Conservation (phyloP, 2,797 vertebrate species). For the Prunella strophiata region DNA sequence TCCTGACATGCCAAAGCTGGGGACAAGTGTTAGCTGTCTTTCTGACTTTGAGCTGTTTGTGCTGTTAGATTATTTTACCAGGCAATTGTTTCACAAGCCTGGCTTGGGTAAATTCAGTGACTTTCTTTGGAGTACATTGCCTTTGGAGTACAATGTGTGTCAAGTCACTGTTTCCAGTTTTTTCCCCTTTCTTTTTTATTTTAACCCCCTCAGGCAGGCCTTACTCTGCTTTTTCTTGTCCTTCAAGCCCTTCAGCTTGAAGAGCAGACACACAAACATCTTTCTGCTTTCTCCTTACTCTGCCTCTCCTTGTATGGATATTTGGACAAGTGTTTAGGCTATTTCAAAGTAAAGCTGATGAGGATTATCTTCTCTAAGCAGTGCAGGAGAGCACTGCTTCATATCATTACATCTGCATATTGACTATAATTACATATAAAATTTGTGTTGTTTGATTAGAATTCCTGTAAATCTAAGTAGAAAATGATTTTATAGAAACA, state of each 20-base stretch:
- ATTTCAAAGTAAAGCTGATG: not conserved
- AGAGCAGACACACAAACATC: not conserved
- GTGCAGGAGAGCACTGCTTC: not conserved
- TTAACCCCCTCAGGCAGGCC: not conserved
- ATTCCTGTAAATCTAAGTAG: not conserved
- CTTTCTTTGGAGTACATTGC: not conserved
- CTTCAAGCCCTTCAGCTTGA: not conserved
- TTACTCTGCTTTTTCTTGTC: not conserved
- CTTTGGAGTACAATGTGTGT: not conserved
- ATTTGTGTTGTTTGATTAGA: not conserved
- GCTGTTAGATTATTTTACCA: not conserved
- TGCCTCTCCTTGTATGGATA: not conserved
- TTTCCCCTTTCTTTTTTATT: not conserved
- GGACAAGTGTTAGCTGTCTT: not conserved
- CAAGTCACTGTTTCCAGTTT: not conserved
- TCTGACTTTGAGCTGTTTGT: not conserved
- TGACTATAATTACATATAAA: not conserved
- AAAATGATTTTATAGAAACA: not conserved
- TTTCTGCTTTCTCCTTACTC: not conserved
- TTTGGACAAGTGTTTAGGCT: not conserved
- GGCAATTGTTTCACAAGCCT: not conserved
- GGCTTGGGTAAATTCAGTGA: not conserved
- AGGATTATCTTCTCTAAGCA: not conserved
- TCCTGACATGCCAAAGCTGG: not conserved
- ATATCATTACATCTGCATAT: not conserved